Evolutionary conservation across 64 coral and sea anemone genomes (phyloP).

Genomic region (Montipora capricornis): DNA sequence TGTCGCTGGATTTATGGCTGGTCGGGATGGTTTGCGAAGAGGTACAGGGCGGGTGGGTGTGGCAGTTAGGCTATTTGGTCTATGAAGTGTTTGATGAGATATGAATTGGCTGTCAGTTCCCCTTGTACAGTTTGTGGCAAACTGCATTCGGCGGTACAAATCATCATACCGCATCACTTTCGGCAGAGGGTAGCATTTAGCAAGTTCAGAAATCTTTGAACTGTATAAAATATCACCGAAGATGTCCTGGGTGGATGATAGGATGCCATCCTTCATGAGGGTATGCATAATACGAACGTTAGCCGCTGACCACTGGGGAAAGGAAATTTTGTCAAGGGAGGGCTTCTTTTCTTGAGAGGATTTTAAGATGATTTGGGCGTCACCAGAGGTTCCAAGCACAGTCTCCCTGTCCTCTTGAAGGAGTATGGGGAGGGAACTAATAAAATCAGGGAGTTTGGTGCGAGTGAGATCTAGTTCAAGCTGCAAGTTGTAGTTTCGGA

Average conservation of each 20-base stretch:
- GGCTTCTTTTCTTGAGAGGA: background rate
- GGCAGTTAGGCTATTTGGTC: constrained; percentile 1
- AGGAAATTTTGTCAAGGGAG: constrained; percentile 33
- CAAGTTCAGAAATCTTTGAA: constrained; percentile 44
- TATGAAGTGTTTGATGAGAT: constrained; percentile 27
- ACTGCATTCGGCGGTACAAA: constrained; percentile 15
- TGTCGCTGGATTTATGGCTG: constrained; percentile 46
- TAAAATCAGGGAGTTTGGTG: constrained; percentile 28
- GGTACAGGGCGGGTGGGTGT: constrained; percentile 8
- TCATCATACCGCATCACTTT: constrained; percentile 56
- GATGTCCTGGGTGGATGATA: constrained; percentile 44
- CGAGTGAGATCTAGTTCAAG: constrained; percentile 50
- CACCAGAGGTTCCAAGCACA: constrained; percentile 3
- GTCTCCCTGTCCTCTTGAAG: background rate
- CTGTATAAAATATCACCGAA: constrained; percentile 43
- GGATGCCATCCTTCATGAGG: constrained; percentile 17
- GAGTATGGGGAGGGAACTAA: background rate
- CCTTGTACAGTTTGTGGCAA: constrained; percentile 52
- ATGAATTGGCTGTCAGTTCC: constrained; percentile 48
- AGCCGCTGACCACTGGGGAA: constrained; percentile 51
- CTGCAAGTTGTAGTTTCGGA: constrained; percentile 43
- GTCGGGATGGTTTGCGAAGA: constrained; percentile 26
- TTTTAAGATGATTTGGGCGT: background rate
- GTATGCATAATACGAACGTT: constrained; percentile 65
- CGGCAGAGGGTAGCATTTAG: constrained; percentile 38